These are phyloP conservation scores for Danio tinwini DNA, from an alignment of 2,797 vertebrate species.

Conservation along the genomic window DNA sequence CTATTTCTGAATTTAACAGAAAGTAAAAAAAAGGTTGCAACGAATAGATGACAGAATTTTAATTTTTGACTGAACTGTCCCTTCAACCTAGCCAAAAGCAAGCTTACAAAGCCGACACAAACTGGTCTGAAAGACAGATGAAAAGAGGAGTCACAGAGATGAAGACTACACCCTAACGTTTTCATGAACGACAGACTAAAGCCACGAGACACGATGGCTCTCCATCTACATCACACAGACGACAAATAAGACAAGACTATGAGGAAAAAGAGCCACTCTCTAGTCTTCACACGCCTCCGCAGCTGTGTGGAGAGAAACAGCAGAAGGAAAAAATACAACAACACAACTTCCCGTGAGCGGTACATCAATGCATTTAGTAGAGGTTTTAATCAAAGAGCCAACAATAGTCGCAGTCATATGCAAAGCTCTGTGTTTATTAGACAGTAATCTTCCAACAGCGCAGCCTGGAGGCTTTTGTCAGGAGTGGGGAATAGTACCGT, in stretches of 20 bases:
- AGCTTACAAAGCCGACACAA: conserved; percentile 58
- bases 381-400: no score
- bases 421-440: no score
- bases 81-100: background rate
- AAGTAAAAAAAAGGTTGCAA: no score
- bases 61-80: no score
- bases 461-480: conserved; percentile 42
- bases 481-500: conserved; percentile 22
- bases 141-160: conserved; percentile 73
- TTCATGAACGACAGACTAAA: conserved; percentile 77
- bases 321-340: conserved; percentile 5
- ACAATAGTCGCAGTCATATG: no score
- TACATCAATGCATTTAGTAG: background rate
- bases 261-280: conserved; percentile 59
- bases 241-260: conserved; percentile 81
- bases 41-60: no score
- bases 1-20: no score
- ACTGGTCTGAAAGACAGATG: conserved; percentile 70
- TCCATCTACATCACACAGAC: conserved; percentile 82
- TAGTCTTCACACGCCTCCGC: conserved; percentile 79
- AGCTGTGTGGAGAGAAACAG: conserved; percentile 79
- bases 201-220: conserved; percentile 80
- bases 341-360: conserved; percentile 16
- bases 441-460: conserved; percentile 14
- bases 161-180: conserved; percentile 55